Conservation (phyloP, 2,888 invertebrate genomes). For the Ophonus ardosiacus region DNA sequence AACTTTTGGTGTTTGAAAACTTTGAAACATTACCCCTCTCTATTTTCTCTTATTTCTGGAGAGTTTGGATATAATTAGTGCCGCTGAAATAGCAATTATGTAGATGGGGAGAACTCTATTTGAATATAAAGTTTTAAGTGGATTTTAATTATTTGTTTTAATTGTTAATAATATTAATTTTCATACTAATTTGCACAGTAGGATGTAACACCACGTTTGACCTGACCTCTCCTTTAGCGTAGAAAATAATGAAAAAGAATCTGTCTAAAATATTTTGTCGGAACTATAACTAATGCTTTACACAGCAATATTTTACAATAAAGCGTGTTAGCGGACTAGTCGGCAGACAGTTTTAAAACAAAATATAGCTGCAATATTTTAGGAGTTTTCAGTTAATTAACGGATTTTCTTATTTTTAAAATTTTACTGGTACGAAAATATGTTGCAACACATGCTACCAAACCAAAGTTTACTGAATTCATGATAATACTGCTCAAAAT, state of each 20-base stretch:
- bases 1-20: conserved; percentile 48
- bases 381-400: conserved; percentile 10
- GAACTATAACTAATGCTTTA: conserved; percentile 31
- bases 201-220: not conserved
- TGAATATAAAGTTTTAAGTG: conserved; percentile 53
- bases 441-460: too few relatives aligned
- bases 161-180: conserved; percentile 37
- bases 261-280: conserved; percentile 3
- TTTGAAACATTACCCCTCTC: conserved; percentile 40
- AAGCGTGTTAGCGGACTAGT: not conserved
- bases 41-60: conserved; percentile 34
- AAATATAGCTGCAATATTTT: conserved; percentile 10
- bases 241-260: not conserved
- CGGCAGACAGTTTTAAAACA: not conserved
- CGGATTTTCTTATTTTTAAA: not conserved
- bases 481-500: too few relatives aligned
- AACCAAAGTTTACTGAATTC: too few relatives aligned
- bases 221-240: not conserved
- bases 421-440: not conserved
- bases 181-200: conserved; percentile 1
- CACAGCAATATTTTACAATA: conserved; percentile 17
- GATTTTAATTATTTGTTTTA: conserved; percentile 39
- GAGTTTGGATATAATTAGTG: conserved; percentile 53
- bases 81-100: conserved; percentile 53
- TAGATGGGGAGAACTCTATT: conserved; percentile 38